phyloP scores from a whole-genome alignment of 2,888 invertebrate species.

The Himalopsyche japonica region DNA sequence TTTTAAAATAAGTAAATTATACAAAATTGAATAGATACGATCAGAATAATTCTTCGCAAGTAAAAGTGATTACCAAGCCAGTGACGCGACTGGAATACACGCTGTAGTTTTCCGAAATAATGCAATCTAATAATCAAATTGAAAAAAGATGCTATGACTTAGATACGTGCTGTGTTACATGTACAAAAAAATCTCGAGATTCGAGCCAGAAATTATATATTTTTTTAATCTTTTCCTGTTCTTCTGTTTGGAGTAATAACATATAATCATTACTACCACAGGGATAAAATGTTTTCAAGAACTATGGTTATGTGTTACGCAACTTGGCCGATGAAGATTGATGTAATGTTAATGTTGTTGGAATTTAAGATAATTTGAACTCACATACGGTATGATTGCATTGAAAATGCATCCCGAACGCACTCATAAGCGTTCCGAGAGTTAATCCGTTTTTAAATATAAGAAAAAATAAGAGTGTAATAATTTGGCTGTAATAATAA shows the following conservation, averaged over 20 bases:
- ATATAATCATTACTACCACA: neutral
- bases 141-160: neutral
- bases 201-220: neutral
- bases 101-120: neutral
- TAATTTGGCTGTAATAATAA: neutral
- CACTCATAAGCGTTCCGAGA: neutral
- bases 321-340: neutral
- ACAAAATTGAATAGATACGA: too few relatives aligned
- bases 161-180: neutral
- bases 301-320: neutral
- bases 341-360: neutral
- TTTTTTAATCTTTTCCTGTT: neutral
- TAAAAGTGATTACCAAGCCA: neutral
- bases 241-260: neutral
- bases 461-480: neutral
- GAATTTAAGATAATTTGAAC: neutral
- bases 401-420: neutral
- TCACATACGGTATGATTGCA: neutral
- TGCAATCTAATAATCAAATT: neutral
- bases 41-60: neutral
- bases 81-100: neutral
- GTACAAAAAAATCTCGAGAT: neutral
- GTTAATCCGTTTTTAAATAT: neutral
- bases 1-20: too few relatives aligned
- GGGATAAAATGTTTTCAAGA: neutral